Evolutionary conservation across 2,113 vertebrate species (phyloP).

Genomic region (Neogobius melanostomus): DNA sequence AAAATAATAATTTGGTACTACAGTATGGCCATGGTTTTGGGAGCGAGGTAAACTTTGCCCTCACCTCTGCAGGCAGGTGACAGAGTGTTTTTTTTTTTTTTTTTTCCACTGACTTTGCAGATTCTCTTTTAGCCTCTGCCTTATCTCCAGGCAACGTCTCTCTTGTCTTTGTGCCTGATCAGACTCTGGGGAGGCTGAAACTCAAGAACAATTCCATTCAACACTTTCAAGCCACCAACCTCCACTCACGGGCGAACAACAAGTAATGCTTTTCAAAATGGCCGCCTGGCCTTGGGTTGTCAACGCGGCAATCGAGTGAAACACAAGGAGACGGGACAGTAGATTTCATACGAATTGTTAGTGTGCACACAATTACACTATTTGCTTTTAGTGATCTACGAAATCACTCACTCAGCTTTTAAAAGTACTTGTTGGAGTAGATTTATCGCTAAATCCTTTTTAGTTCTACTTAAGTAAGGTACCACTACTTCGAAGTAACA

Average conservation of each 20-base stretch:
- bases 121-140: constrained; percentile 15
- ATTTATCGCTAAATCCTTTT: no score
- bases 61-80: constrained; percentile 15
- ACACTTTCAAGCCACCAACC: constrained; percentile 33
- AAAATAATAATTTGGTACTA: no score
- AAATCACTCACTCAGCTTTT: no score
- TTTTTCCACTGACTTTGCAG: constrained; percentile 41
- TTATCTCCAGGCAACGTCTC: constrained; percentile 48
- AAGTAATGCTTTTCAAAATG: constrained; percentile 41
- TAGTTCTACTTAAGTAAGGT: no score
- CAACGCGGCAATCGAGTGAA: constrained; percentile 2
- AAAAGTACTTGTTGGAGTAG: no score
- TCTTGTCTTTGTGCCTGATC: constrained; percentile 19
- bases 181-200: constrained; percentile 28
- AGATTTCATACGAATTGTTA: no score
- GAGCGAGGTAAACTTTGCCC: neutral
- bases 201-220: constrained; percentile 23
- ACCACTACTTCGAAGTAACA: no score
- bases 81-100: constrained; percentile 17
- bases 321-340: neutral
- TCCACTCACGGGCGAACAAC: neutral
- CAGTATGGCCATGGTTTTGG: no score
- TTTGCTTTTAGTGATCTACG: no score
- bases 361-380: no score
- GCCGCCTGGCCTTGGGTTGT: constrained; percentile 53